Evolutionary conservation across 2,797 vertebrate species (phyloP).

Genomic region (Macrochelys suwanniensis): DNA sequence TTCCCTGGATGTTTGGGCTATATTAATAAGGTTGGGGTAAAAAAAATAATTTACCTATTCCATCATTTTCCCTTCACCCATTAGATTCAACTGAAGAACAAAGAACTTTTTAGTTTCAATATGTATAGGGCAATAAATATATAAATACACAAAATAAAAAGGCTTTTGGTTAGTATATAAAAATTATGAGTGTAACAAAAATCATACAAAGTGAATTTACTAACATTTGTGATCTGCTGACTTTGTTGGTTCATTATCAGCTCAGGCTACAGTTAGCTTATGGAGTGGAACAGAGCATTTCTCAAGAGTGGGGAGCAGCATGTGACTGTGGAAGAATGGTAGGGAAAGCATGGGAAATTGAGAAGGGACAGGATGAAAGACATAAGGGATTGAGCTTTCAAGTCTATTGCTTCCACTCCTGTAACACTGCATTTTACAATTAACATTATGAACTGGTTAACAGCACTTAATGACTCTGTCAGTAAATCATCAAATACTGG

Average conservation of each 20-base stretch:
- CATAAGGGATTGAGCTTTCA: not conserved
- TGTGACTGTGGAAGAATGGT: not conserved
- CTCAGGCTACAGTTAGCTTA: not conserved
- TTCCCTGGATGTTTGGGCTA: not conserved
- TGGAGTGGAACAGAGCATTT: not conserved
- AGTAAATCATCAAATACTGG: not conserved
- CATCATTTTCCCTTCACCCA: not conserved
- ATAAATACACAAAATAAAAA: not conserved
- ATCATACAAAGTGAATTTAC: not conserved
- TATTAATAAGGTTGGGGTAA: not conserved
- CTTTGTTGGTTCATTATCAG: not conserved
- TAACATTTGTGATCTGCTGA: not conserved
- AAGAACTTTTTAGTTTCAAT: not conserved
- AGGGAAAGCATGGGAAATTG: not conserved
- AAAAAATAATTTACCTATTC: not conserved
- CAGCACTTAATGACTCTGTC: not conserved
- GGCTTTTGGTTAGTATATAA: not conserved
- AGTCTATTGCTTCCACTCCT: not conserved
- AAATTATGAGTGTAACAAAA: not conserved
- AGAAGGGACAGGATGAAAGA: not conserved
- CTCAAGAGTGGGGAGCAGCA: not conserved
- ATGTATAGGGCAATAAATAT: not conserved
- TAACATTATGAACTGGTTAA: not conserved
- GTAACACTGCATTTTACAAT: not conserved
- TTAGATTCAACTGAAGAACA: not conserved